Conservation (phyloP, 2,888 invertebrate genomes). For the Calameuta idolon region DNA sequence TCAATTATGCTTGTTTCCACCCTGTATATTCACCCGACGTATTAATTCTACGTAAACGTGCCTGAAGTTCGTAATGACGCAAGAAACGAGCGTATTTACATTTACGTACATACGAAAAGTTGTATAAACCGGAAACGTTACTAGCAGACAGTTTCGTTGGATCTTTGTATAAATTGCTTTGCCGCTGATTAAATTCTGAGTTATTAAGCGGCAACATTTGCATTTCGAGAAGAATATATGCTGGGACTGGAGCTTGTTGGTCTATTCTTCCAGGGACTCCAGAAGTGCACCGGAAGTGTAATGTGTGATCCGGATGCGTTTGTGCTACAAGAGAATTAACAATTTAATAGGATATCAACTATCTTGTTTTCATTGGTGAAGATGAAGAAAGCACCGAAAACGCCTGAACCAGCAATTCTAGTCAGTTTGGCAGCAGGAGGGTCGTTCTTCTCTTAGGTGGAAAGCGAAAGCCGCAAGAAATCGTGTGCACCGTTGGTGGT, state of each 20-base stretch:
- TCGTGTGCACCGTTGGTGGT: background rate
- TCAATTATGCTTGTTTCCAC: background rate
- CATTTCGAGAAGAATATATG: slow-evolving; percentile 40
- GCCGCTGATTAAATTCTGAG: slow-evolving; percentile 48
- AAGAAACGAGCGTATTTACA: slow-evolving; percentile 12
- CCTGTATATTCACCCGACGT: background rate
- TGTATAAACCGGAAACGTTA: slow-evolving; percentile 1
- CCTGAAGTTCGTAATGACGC: slow-evolving; percentile 32
- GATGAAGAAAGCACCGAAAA: background rate
- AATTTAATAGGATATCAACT: background rate
- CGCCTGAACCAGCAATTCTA: background rate
- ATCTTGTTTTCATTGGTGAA: background rate
- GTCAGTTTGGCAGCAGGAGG: background rate
- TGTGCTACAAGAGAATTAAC: background rate
- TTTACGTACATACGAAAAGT: background rate
- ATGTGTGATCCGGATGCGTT: background rate
- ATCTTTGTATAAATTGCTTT: slow-evolving; percentile 41
- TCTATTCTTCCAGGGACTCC: background rate
- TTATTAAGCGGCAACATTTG: slow-evolving; percentile 41
- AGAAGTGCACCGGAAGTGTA: background rate
- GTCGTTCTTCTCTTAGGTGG: background rate
- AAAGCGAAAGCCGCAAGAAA: background rate
- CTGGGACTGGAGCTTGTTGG: background rate
- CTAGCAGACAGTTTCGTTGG: slow-evolving; percentile 12
- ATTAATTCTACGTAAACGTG: slow-evolving; percentile 39